Evolutionary conservation across 2,113 vertebrate genomes (phyloP).

Genomic region (Turnix velox): DNA sequence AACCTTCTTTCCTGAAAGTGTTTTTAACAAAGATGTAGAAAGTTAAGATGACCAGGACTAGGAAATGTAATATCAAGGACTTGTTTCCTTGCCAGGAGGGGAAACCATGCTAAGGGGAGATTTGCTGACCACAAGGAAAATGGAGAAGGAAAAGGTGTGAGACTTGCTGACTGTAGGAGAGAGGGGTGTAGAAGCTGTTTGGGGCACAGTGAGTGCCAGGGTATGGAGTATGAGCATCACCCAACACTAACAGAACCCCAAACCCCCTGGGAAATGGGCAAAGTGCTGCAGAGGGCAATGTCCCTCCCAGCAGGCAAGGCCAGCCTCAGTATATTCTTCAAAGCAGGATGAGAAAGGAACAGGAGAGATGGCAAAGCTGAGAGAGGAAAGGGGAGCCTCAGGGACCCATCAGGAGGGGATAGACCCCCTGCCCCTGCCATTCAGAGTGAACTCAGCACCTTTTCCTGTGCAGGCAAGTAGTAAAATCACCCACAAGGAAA

Average conservation of each 20-base stretch:
- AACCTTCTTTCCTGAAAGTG: conserved; percentile 31
- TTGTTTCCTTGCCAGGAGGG: conserved; percentile 32
- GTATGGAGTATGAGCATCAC: rapidly evolving
- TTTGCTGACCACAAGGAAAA: background rate
- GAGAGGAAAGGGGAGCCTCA: background rate
- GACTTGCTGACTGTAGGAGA: background rate
- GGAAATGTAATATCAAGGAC: conserved; percentile 36
- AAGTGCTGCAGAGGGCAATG: background rate
- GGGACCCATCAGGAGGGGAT: background rate
- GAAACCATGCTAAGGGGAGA: background rate
- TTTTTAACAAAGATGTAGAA: conserved; percentile 28
- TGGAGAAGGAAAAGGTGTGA: background rate
- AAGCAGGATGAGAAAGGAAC: rapidly evolving
- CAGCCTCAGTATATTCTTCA: background rate
- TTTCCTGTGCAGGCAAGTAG: no score
- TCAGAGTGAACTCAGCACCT: background rate
- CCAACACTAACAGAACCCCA: background rate
- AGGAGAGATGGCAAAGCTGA: background rate
- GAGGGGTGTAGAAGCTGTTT: background rate
- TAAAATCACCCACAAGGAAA: background rate
- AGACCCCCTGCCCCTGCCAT: background rate
- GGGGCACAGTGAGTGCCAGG: background rate
- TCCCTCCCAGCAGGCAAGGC: background rate
- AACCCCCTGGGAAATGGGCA: background rate
- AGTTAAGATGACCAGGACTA: background rate